Evolutionary conservation across 2,113 vertebrate species (phyloP).

Genomic region (Struthio camelus): DNA sequence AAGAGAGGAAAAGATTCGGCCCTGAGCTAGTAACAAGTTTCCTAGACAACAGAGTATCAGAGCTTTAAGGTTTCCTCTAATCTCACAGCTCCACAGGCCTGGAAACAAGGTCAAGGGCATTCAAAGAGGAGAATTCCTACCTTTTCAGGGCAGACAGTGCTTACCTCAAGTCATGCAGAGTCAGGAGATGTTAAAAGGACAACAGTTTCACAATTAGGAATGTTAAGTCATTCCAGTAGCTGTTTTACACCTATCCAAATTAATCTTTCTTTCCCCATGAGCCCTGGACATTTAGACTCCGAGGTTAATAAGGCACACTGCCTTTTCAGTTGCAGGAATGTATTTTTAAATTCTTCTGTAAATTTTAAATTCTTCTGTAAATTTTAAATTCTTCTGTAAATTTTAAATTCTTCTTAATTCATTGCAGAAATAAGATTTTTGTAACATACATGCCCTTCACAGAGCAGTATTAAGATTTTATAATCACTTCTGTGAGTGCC

Average conservation of each 20-base stretch:
- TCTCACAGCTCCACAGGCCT: neutral
- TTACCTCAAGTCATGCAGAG: neutral
- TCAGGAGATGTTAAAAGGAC: constrained; percentile 4
- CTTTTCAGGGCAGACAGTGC: neutral
- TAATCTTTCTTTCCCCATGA: constrained; percentile 25
- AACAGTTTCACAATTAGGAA: neutral
- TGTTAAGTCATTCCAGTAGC: neutral
- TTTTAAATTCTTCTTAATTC: constrained; percentile 19
- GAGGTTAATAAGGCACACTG: constrained; percentile 33
- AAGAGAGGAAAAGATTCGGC: neutral
- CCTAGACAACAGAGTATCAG: neutral
- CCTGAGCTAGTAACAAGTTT: neutral
- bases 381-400: no score
- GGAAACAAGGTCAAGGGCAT: neutral
- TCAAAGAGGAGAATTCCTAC: neutral
- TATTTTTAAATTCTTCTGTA: constrained; percentile 52
- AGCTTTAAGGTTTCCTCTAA: neutral
- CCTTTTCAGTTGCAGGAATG: neutral
- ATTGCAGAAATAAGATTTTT: constrained; percentile 42
- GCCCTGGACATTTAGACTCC: neutral
- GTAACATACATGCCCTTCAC: constrained; percentile 2
- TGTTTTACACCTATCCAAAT: constrained; percentile 28
- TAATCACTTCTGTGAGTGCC: neutral
- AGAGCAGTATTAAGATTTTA: constrained; percentile 21
- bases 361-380: no score